Evolutionary conservation across 35 echinoderm and acorn worm genomes (phyloP).

Genomic region (Lytechinus pictus): DNA sequence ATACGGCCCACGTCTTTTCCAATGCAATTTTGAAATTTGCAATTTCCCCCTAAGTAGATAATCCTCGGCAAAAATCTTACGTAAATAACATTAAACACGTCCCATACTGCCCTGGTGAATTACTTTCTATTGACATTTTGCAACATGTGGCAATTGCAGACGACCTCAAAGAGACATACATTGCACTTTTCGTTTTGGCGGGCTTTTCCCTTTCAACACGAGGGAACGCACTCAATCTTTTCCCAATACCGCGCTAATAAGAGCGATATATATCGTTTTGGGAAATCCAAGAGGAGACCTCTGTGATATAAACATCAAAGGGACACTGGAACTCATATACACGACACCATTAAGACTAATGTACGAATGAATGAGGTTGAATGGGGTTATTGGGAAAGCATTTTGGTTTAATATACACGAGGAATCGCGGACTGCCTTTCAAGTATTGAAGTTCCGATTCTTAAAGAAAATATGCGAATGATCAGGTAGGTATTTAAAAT

Average conservation of each 20-base stretch:
- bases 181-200: conserved; percentile 15
- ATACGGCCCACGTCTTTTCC: neutral
- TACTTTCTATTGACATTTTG: conserved; percentile 10
- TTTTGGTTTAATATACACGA: neutral
- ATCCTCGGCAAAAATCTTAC: neutral
- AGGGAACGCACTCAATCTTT: neutral
- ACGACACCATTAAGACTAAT: neutral
- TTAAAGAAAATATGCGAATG: too few species aligned
- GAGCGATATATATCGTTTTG: neutral
- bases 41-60: neutral
- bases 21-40: neutral
- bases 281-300: neutral
- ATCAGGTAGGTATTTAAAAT: too few species aligned
- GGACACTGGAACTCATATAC: neutral
- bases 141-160: conserved; percentile 1
- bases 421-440: too few species aligned
- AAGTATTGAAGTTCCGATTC: too few species aligned
- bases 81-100: conserved; percentile 20
- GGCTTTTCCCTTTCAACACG: neutral
- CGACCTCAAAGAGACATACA: neutral
- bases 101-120: neutral
- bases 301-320: neutral
- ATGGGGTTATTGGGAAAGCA: neutral
- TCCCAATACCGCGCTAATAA: neutral
- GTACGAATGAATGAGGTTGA: neutral